phyloP scores from a whole-genome alignment of 2,888 invertebrate genomes.

The Zaprionus bogoriensis region DNA sequence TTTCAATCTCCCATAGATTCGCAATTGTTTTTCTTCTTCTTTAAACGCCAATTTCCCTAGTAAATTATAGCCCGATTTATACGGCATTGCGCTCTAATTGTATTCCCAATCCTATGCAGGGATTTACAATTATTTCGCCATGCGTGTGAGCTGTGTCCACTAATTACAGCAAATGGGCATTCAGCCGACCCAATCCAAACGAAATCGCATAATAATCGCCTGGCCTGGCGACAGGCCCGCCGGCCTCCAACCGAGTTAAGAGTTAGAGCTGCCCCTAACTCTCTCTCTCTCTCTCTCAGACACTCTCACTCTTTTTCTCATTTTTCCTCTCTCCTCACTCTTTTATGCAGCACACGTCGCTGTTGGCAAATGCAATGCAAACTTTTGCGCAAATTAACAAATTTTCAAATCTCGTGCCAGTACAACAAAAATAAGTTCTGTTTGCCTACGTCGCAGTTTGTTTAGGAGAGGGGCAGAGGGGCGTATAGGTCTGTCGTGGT shows the following conservation, averaged over 20 bases:
- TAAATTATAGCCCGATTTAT: not conserved
- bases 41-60: not conserved
- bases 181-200: constrained; percentile 1
- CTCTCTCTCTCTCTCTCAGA: not conserved
- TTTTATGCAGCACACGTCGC: constrained; percentile 70
- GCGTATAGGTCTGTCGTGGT: constrained; percentile 1
- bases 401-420: constrained; percentile 55
- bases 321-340: constrained; percentile 11
- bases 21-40: too few relatives aligned
- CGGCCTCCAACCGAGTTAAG: not conserved
- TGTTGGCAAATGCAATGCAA: constrained; percentile 63
- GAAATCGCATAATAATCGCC: constrained; percentile 41
- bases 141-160: constrained; percentile 26
- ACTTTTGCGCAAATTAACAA: constrained; percentile 76
- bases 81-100: not conserved
- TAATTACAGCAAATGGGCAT: constrained; percentile 49
- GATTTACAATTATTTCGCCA: constrained; percentile 23
- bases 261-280: not conserved
- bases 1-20: too few relatives aligned
- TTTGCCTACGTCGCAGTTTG: constrained; percentile 68
- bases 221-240: constrained; percentile 12
- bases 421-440: constrained; percentile 61
- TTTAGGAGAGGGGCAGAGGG: constrained; percentile 21
- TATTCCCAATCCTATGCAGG: not conserved
- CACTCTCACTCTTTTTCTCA: too few relatives aligned